Evolutionary conservation across 2,888 invertebrate species (phyloP), one percentile per base, ranked within the genome.

Genomic region (Meteorus cinctellus): DNA sequence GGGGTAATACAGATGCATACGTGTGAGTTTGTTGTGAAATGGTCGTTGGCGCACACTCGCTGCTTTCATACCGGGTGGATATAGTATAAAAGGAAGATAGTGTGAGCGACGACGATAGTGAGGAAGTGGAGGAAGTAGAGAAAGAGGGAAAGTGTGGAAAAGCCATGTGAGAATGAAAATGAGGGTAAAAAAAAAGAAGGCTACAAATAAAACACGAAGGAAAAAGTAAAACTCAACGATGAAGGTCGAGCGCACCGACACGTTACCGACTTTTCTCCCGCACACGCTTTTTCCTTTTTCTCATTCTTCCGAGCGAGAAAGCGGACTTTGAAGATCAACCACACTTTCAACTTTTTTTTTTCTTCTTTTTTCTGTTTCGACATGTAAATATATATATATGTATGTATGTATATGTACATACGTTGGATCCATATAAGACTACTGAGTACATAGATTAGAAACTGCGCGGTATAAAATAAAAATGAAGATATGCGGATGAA

Each of bases 71-170:
- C 65, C 19, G 36, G 1, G 19, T 12, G 62, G 41, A 8, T 41
- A 12, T 41, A 16, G 36, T 19, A n/a, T 36, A 36, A 41, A 73
- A 74, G 79, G 71, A 69, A 77, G 77, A 79, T 73, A 77, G 79
- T 73, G 78, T 76, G 78, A 80, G 66, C 70, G 51, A 65, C 51
- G 67, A 55, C 24, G 70, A 59, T 27, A 19, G 55, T 8, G 19
- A 55, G 19, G 2, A 19, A 45, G 75, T 29, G 71, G 75, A 65
- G 72, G 55, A 55, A 19, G 8, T 19, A 45, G 75, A 41, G 71
- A 75, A 65, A 74, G 75, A 75, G 79, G 69, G 72, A 77, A 77
- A 79, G 76, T 78, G 79, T 75, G 78, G 77, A 80, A 80, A 80
- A 79, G 79, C 80, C 80, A 73, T 76, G 67, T 71, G 60, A 68